These are phyloP conservation scores for Resseliella maxima DNA, from an alignment of 2,888 invertebrate species.

Conservation along the genomic window DNA sequence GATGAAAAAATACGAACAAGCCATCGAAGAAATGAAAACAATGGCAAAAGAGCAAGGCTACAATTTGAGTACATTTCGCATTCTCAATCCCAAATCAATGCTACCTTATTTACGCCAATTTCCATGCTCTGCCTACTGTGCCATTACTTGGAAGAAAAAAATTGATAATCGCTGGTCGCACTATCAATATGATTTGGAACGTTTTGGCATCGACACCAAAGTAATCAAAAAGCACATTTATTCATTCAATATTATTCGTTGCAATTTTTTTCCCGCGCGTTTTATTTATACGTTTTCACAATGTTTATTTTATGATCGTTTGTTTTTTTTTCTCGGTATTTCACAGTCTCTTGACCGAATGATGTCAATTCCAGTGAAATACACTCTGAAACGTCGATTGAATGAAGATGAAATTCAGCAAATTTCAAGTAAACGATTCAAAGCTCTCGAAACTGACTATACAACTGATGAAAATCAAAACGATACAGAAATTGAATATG, in stretches of 20 bases:
- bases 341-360: neutral
- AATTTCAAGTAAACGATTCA: neutral
- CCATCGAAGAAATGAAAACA: neutral
- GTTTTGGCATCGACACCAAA: neutral
- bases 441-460: neutral
- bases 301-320: no score
- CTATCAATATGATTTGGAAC: conserved; percentile 4
- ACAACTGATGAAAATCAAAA: neutral
- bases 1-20: neutral
- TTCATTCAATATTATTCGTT: neutral
- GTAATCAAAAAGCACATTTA: neutral
- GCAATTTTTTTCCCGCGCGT: neutral
- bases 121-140: conserved; percentile 19
- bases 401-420: neutral
- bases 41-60: conserved; percentile 23
- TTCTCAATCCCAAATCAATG: conserved; percentile 9
- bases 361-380: conserved; percentile 24
- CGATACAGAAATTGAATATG: neutral
- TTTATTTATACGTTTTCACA: no score
- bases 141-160: conserved; percentile 44
- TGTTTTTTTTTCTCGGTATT: no score
- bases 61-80: conserved; percentile 3
- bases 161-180: neutral
- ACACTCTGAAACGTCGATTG: conserved; percentile 26
- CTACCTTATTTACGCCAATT: conserved; percentile 8